Evolutionary conservation across 2,113 vertebrate genomes (phyloP).

Genomic region (Ariopsis seemanni): DNA sequence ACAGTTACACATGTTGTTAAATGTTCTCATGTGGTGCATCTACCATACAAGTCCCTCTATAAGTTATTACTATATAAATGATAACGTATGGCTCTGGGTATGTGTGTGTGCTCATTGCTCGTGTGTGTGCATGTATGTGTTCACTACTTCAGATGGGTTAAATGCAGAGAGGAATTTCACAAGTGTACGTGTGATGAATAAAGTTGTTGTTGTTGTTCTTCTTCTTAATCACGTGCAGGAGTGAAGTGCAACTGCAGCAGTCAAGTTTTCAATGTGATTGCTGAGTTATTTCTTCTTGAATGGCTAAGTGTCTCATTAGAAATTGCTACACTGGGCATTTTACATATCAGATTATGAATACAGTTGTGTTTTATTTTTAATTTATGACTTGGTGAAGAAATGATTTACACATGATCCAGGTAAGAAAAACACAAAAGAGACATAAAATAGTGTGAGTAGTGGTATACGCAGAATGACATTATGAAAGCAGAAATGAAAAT

Average conservation of each 20-base stretch:
- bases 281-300: not conserved
- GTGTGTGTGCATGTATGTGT: too few species aligned
- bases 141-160: too few species aligned
- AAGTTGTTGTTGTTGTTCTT: too few species aligned
- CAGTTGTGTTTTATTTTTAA: not conserved
- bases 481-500: not conserved
- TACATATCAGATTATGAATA: not conserved
- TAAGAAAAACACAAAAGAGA: not conserved
- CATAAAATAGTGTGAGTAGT: not conserved
- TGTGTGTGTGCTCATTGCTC: too few species aligned
- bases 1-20: not conserved
- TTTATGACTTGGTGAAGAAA: not conserved
- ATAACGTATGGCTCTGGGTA: not conserved
- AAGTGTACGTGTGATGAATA: too few species aligned
- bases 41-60: not conserved
- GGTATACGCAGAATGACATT: not conserved
- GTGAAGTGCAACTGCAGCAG: not conserved
- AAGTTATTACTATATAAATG: not conserved
- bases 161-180: too few species aligned
- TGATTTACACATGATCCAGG: not conserved
- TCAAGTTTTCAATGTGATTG: not conserved
- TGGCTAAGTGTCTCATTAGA: not conserved
- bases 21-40: not conserved
- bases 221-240: not conserved
- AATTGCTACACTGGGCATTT: not conserved